phyloP scores from a whole-genome alignment of 2,113 vertebrate species.

The Syrrhaptes paradoxus region DNA sequence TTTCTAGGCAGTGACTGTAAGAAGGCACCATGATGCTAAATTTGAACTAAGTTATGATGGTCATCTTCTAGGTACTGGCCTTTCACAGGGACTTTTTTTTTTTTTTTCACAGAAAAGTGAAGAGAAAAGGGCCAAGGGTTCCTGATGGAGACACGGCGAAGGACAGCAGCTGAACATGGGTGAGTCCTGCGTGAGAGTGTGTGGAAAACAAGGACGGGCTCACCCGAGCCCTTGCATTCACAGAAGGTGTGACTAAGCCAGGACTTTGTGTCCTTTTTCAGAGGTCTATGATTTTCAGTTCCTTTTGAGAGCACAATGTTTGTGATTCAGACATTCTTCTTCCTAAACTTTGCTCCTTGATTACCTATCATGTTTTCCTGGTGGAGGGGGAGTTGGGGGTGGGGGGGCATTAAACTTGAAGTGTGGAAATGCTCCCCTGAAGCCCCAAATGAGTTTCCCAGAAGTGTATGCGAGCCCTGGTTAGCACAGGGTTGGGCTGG shows the following conservation, averaged over 20 bases:
- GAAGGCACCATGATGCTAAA: background rate
- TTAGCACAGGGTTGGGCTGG: rapidly evolving
- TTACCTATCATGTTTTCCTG: background rate
- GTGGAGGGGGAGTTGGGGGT: no score
- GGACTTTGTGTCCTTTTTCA: background rate
- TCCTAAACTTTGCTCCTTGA: background rate
- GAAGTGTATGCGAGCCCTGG: background rate
- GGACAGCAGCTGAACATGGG: background rate
- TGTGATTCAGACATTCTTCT: slow-evolving; percentile 4
- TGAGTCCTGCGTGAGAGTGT: background rate
- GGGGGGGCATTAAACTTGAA: background rate
- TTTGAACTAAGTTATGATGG: background rate
- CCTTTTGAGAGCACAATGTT: background rate
- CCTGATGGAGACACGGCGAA: background rate
- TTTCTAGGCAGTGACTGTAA: background rate
- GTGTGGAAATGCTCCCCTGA: background rate
- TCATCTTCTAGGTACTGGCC: background rate
- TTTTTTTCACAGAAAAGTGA: background rate
- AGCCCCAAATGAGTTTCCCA: background rate
- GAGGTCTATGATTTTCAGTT: background rate
- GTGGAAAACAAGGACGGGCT: background rate
- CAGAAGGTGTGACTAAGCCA: background rate
- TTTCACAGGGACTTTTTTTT: background rate
- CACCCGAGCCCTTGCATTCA: background rate
- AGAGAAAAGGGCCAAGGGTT: background rate